A percentile compares a stretch with the other conserved stretches of the same genome.
Conservation (phyloP, 2,113 vertebrate species). For the Xerus inauris region DNA sequence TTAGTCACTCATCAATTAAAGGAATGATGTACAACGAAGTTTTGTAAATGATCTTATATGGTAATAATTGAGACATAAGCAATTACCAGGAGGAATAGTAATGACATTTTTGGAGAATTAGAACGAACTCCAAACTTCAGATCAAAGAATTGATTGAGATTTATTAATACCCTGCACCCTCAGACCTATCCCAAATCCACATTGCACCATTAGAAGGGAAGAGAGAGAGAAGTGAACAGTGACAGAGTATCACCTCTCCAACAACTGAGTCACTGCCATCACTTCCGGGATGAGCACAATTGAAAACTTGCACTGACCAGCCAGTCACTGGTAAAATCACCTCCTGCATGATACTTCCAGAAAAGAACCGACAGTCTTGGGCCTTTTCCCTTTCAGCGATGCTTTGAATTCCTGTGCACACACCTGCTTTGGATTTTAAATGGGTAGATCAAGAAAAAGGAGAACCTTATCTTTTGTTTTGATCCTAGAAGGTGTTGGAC, state of each 20-base stretch:
- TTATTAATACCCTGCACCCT: not conserved
- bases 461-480: not conserved
- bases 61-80: not conserved
- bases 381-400: not conserved
- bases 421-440: slow-evolving; percentile 35
- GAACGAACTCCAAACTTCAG: not conserved
- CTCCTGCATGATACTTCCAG: not conserved
- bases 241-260: not conserved
- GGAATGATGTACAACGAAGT: not conserved
- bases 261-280: not conserved
- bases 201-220: not conserved
- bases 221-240: not conserved
- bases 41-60: not conserved
- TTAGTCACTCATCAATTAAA: not conserved
- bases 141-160: slow-evolving; percentile 21
- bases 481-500: not conserved
- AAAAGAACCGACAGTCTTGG: not conserved
- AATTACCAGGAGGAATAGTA: not conserved
- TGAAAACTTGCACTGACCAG: not conserved
- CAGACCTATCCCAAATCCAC: not conserved
- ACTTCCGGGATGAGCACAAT: not conserved
- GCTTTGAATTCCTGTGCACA: not conserved
- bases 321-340: not conserved
- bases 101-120: not conserved
- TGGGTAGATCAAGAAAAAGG: not conserved